Base-by-base conservation (phyloP, 2,113 vertebrate genomes). In the Romanogobio albipinnatus region DNA sequence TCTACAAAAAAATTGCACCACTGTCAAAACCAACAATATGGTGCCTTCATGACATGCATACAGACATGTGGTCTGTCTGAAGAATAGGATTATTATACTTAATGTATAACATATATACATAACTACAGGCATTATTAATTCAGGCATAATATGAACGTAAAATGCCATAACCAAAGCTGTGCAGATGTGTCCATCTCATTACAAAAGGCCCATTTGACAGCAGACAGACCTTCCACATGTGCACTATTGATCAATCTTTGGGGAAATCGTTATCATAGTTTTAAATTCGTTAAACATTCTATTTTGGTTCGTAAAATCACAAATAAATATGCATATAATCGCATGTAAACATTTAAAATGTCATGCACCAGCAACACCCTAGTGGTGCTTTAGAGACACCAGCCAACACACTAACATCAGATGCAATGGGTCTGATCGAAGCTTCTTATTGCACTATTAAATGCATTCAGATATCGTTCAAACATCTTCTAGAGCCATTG, bases 161-260 rank as follows among this genome's bases (percentile, higher is more conserved):
- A 33, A 24, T 17, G 6, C 14, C 71, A 2, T 24, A 24, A 49
- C n/a, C 73, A 56, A 36, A 39, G 9, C 22, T 19, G 53, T 22
- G 53, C 53, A 56, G 0, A 19, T 29, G 3, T 33, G 9, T 51
- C 24, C 26, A 17, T 51, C 10, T 33, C 22, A 77, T 24, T 39
- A 10, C 19, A 59, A 17, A 36, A 78, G 76, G 76, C 76, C 76
- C 53, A 59, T 77, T 10, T 77, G 53, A 77, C 53, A 59, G 29
- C 9, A 39, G 29, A 76, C 3, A 77, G 1, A 19, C 5, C 9
- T 78, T 29, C n/a, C 66, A 22, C 47, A 29, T 22, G 9, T 53
- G 47, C 47, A 29, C 11, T 15, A 24, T 77, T 77, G 4, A 59
- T 45, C 33, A 78, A 33, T 5, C 29, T 49, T 36, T n/a, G 26